A percentile compares a stretch with the other conserved stretches of the same genome.
These are phyloP conservation scores for Euphydryas editha DNA, from an alignment of 2,888 invertebrate species.

Conservation along the genomic window DNA sequence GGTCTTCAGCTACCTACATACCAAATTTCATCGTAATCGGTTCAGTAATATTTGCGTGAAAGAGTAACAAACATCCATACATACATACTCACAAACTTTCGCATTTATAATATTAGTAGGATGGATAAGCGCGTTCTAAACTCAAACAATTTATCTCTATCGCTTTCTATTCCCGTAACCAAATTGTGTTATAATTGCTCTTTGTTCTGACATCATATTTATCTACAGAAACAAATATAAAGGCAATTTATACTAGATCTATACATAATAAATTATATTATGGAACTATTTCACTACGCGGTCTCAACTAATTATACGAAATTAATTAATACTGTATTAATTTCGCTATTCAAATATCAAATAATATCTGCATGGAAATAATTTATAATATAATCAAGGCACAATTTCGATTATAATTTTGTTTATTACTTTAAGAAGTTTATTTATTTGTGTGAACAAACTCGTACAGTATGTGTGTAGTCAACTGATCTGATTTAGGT, in stretches of 20 bases:
- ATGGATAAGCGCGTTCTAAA: no score
- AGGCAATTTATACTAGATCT: not conserved
- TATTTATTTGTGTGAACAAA: no score
- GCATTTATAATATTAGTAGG: no score
- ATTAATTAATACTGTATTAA: not conserved
- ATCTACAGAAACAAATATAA: not conserved
- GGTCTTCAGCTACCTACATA: no score
- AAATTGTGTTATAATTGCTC: not conserved
- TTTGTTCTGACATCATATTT: not conserved
- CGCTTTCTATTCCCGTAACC: not conserved
- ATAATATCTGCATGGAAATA: not conserved
- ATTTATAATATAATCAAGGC: not conserved
- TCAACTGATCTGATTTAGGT: no score
- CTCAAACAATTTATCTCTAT: not conserved
- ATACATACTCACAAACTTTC: no score
- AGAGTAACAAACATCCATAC: no score
- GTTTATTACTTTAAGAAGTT: no score
- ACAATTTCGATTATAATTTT: no score
- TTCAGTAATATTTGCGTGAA: no score
- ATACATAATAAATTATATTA: not conserved
- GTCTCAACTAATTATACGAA: not conserved
- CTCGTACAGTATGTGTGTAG: no score
- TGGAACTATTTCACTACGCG: not conserved
- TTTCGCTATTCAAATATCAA: not conserved
- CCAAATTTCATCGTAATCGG: no score